Base-by-base conservation (phyloP, 2,797 vertebrate species). In the Pipistrellus pipistrellus region DNA sequence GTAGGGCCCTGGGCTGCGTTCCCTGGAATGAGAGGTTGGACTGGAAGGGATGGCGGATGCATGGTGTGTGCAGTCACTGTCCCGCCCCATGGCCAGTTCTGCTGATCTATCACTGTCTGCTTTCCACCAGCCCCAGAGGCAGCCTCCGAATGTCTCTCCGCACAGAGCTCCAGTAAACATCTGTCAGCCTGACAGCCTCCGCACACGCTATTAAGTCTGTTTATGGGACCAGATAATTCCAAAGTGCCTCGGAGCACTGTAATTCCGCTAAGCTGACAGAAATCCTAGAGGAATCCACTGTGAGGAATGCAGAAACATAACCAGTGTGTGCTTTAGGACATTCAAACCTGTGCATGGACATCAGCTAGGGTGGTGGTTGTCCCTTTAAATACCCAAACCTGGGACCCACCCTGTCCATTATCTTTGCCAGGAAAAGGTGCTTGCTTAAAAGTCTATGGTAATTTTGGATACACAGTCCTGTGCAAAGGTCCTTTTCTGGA, bases 101-200 rank as follows among this genome's bases (percentile, higher is more conserved):
- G 55, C 53, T 94, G 25, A 55, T 69, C 23, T 57, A 21, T 55
- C 3, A 0, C 48, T 51, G 66, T 5, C 4, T 71, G n/a, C 78
- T 82, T 82, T 69, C 59, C 35, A 2, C 64, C 68, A 46, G 53
- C 38, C 72, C 41, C 88, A 90, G 64, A 83, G 88, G 35, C 73
- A 77, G 27, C 23, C 53, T 91, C 51, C 38, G 46, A 91, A 55
- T 35, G 27, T 68, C 84, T 88, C 69, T 88, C 64, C 75, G 73
- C 66, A 71, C 32, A 77, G 84, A 78, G 21, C 15, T 71, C 76
- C 87, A 75, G 0, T 18, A 66, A 87, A 57, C 44, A 89, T 48
- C 38, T 27, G 48, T 92, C 91, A 81, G 4, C 77, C 80, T 88
- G 78, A 85, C 90, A 91, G 71, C 51, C 12, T 75, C 78, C n/a